Percentiles rank a stretch among this genome's conserved stretches.
Evolutionary conservation across 2,113 vertebrate genomes (phyloP).

Genomic region (Pungitius pungitius): DNA sequence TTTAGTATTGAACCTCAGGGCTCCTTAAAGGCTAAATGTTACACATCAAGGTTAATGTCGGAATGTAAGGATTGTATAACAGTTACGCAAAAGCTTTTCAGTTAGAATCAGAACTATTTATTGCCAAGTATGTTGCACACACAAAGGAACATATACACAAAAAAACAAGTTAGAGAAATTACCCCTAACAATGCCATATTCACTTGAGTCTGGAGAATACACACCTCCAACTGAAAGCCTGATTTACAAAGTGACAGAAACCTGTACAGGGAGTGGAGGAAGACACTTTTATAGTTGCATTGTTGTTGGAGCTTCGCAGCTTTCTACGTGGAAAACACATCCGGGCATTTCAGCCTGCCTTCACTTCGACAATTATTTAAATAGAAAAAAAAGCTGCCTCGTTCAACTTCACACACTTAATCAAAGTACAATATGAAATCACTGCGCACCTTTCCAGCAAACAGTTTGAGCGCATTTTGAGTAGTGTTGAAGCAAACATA

Average conservation of each 20-base stretch:
- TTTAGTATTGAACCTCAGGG: neutral
- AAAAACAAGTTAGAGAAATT: no score
- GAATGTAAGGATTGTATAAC: neutral
- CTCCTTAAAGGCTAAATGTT: constrained; percentile 2
- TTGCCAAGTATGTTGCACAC: no score
- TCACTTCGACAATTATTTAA: neutral
- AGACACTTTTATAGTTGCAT: neutral
- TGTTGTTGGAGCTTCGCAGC: neutral
- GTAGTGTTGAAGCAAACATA: neutral
- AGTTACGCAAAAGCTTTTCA: neutral
- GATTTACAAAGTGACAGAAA: neutral
- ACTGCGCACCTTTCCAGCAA: neutral
- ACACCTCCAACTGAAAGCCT: neutral
- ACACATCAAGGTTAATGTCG: neutral
- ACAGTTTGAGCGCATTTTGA: neutral
- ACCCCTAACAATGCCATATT: neutral
- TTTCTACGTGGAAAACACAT: neutral
- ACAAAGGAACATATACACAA: neutral
- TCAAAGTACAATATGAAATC: neutral
- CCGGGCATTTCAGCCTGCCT: neutral
- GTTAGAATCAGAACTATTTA: neutral
- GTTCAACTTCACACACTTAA: neutral
- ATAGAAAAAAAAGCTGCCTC: neutral
- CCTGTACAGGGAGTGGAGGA: neutral
- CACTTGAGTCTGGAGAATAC: neutral